Evolutionary conservation across 1,140 invertebrate genomes (phyloP).

Genomic region (Colletes gigas): DNA sequence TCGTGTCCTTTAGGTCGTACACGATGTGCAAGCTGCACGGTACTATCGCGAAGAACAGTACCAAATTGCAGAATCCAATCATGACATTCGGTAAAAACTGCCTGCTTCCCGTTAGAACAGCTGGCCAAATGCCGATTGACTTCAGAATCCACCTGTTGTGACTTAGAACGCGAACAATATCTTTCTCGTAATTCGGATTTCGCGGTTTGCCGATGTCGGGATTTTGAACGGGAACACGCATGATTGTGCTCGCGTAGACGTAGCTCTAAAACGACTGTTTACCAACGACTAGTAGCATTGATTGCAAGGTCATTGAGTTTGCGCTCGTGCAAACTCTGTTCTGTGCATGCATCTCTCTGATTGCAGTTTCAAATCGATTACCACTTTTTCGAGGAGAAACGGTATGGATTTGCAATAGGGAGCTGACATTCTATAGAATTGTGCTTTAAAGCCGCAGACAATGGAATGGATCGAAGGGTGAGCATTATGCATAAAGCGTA

Average conservation of each 20-base stretch:
- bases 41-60: slow-evolving; percentile 35
- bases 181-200: slow-evolving; percentile 24
- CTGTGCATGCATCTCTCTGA: background rate
- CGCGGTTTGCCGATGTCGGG: background rate
- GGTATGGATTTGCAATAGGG: background rate
- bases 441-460: background rate
- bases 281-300: slow-evolving; percentile 10
- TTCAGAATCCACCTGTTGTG: slow-evolving; percentile 35
- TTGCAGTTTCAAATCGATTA: background rate
- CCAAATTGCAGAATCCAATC: slow-evolving; percentile 21
- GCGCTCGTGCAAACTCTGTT: background rate
- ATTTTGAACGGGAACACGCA: too few species aligned
- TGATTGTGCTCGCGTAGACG: slow-evolving; percentile 1
- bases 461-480: background rate
- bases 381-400: background rate
- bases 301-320: slow-evolving; percentile 23
- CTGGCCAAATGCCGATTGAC: slow-evolving; percentile 62
- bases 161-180: slow-evolving; percentile 29
- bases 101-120: background rate
- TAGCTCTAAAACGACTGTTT: slow-evolving; percentile 22
- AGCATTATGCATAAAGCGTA: background rate
- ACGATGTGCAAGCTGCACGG: slow-evolving; percentile 39
- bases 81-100: slow-evolving; percentile 13
- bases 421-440: background rate
- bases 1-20: slow-evolving; percentile 34